Base-by-base conservation (phyloP, 2,797 vertebrate species). In the Melanotaenia nigrans region DNA sequence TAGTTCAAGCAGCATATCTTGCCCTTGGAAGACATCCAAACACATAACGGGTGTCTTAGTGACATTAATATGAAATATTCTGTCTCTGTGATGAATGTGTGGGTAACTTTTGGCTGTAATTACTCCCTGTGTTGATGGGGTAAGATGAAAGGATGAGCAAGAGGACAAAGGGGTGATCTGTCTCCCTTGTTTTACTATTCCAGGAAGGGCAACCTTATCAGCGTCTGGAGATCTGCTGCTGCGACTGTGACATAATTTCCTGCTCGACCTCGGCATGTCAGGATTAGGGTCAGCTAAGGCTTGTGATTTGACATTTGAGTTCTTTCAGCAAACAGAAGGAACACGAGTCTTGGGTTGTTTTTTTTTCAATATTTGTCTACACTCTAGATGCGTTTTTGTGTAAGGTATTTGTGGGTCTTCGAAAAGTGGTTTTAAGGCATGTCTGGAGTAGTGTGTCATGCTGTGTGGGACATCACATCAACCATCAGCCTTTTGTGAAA, bases 231-330 rank as follows among this genome's bases (percentile, higher is more conserved):
- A 92, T 92, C 89, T 86, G 73, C 79, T 81, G 77, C 75, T 65
- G 78, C 62, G 74, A 75, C 66, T 68, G 61, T 93, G 91, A 92
- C 90, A 89, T 92, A 68, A 92, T 89, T 89, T 92, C 91, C 91
- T 92, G 87, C 61, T 61, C 1, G 30, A 70, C 63, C 78, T 56
- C 10, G 0, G 65, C 49, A 68, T 86, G 76, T 84, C 75, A 64
- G 67, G 86, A 83, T 84, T 55, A 67, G 42, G 56, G 60, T 64
- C 63, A 56, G 56, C 38, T 60, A 4, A 0, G n/a, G 10, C 45
- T 60, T 54, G 76, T 51, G 54, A 85, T 86, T 73, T 77, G 80
- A 77, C 49, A 45, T 75, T 79, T 62, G 42, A 72, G 74, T 64
- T 84, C 71, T 81, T 81, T 81, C 64, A 75, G 61, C 81, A 82